These are phyloP conservation scores for Myotis findleyi DNA, from an alignment of 2,797 vertebrate genomes.

Conservation along the genomic window DNA sequence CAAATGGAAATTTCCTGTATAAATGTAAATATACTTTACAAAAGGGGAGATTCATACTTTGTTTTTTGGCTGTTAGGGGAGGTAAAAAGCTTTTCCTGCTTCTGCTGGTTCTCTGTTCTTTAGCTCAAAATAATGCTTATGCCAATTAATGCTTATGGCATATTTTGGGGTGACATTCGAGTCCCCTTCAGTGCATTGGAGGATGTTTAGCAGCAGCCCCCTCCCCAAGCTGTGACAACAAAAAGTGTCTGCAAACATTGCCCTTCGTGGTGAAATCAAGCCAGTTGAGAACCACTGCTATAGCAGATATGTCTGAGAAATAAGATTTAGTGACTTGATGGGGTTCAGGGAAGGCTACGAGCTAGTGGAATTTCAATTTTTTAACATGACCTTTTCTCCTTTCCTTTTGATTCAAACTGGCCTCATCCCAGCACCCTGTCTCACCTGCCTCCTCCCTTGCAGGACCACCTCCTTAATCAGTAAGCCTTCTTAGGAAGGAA, in stretches of 20 bases:
- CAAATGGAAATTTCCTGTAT: not conserved
- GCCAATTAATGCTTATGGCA: not conserved
- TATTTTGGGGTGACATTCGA: not conserved
- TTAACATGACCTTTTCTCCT: not conserved
- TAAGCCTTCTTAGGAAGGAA: not conserved
- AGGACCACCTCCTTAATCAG: not conserved
- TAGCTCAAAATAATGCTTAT: not conserved
- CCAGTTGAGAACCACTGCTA: not conserved
- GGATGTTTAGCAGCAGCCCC: not conserved
- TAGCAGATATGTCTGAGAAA: not conserved
- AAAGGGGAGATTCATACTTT: not conserved
- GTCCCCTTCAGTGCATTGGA: not conserved
- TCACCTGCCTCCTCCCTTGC: not conserved
- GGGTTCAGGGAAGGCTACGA: not conserved
- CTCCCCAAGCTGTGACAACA: not conserved
- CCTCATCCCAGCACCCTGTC: not conserved
- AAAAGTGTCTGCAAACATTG: not conserved
- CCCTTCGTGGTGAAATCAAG: not conserved
- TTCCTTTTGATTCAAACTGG: not conserved
- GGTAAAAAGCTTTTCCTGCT: not conserved
- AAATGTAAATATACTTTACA: constrained; percentile 24
- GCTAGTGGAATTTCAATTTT: not conserved
- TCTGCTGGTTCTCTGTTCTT: not conserved
- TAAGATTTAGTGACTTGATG: not conserved
- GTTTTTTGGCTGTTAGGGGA: not conserved